Percentiles rank a stretch among this genome's conserved stretches.
Evolutionary conservation across 2,797 vertebrate genomes (phyloP).

Genomic region (Spondyliosoma cantharus): DNA sequence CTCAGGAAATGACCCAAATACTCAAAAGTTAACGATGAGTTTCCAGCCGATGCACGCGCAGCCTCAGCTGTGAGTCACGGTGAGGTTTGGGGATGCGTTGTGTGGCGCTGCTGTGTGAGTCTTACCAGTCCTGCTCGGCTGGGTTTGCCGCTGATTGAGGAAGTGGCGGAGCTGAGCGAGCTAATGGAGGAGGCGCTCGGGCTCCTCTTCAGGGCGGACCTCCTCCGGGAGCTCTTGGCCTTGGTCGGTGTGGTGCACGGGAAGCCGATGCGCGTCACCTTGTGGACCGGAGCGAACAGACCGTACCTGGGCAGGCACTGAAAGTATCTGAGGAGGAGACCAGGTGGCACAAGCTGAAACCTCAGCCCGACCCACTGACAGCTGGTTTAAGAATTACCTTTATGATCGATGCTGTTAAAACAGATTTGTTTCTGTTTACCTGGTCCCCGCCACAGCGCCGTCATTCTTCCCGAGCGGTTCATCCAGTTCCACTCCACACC

Average conservation of each 20-base stretch:
- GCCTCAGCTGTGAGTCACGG: too few relatives aligned
- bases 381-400: conserved; percentile 60
- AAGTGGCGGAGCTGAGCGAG: conserved; percentile 95
- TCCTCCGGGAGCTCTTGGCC: conserved; percentile 87
- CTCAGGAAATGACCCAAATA: too few relatives aligned
- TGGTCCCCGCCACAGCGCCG: conserved; percentile 95
- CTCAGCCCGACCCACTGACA: conserved; percentile 72
- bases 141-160: conserved; percentile 94
- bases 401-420: conserved; percentile 73
- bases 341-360: background rate
- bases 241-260: conserved; percentile 96
- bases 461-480: conserved; percentile 98
- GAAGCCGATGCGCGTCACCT: conserved; percentile 97
- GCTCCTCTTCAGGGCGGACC: conserved; percentile 89
- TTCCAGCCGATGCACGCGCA: too few relatives aligned
- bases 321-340: conserved; percentile 87
- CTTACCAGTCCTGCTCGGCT: conserved; percentile 97
- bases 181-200: conserved; percentile 96
- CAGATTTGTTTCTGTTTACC: conserved; percentile 80
- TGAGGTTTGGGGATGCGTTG: background rate
- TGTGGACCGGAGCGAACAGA: conserved; percentile 96
- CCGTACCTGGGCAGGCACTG: conserved; percentile 96
- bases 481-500: conserved; percentile 97
- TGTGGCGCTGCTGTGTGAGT: background rate
- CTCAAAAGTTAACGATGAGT: too few relatives aligned